Evolutionary conservation across 2,113 vertebrate genomes (phyloP).

Genomic region (Ameiurus melas): DNA sequence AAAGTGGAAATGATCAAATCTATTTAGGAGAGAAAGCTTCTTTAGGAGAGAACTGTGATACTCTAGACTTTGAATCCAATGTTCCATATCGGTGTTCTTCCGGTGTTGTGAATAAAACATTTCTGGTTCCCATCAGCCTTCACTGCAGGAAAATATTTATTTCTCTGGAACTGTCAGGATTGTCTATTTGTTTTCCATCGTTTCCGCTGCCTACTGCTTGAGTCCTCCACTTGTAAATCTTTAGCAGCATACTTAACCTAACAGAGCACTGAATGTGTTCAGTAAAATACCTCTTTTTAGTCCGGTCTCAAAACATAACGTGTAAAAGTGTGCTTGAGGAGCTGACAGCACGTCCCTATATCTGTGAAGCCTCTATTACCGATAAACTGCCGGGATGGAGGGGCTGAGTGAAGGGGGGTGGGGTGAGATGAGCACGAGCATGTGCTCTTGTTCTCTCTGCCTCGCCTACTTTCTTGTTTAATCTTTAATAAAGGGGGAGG

Average conservation of each 20-base stretch:
- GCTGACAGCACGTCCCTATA: slow-evolving; percentile 37
- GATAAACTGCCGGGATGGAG: slow-evolving; percentile 19
- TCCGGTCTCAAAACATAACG: slow-evolving; percentile 9
- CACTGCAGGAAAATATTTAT: neutral
- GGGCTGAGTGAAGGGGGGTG: neutral
- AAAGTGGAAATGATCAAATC: neutral
- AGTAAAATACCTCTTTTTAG: slow-evolving; percentile 38
- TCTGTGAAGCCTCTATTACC: slow-evolving; percentile 44
- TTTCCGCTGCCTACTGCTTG: neutral
- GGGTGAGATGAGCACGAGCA: slow-evolving; percentile 9
- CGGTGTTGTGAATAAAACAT: neutral
- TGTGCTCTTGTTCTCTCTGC: slow-evolving; percentile 43
- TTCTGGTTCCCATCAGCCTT: neutral
- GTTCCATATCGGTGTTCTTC: neutral
- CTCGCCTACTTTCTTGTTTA: slow-evolving; percentile 57
- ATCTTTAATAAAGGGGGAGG: slow-evolving; percentile 60
- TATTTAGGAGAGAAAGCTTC: slow-evolving; percentile 7
- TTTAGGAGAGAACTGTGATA: neutral
- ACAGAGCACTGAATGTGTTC: slow-evolving; percentile 1
- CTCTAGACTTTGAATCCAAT: neutral
- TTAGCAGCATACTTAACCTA: slow-evolving; percentile 36
- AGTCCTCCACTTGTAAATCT: slow-evolving; percentile 17
- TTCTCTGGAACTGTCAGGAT: neutral
- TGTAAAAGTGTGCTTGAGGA: slow-evolving; percentile 21
- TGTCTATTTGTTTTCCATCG: slow-evolving; percentile 23